These are phyloP conservation scores for Phrynocephalus vlangalii DNA, from an alignment of 2,797 vertebrate genomes.

Conservation along the genomic window DNA sequence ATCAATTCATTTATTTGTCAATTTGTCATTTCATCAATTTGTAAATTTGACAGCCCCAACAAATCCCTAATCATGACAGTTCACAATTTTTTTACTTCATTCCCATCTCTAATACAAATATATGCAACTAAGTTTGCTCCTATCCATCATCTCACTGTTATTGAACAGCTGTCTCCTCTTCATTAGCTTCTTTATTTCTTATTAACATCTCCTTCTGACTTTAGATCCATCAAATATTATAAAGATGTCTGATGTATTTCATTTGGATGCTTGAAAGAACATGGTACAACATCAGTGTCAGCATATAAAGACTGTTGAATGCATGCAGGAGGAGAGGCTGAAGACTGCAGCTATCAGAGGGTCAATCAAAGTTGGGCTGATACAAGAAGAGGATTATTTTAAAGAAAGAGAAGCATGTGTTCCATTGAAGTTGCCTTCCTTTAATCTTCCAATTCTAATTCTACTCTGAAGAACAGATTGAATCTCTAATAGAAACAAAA, in stretches of 20 bases:
- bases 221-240: slow-evolving; percentile 48
- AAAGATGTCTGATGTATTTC: slow-evolving; percentile 62
- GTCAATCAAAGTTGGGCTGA: slow-evolving; percentile 23
- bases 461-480: neutral
- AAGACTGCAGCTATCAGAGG: slow-evolving; percentile 36
- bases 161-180: neutral
- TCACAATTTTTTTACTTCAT: no score
- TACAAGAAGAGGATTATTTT: slow-evolving; percentile 31
- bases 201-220: slow-evolving; percentile 35
- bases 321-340: slow-evolving; percentile 14
- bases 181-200: neutral
- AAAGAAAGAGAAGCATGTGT: slow-evolving; percentile 4
- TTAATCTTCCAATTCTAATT: slow-evolving; percentile 8
- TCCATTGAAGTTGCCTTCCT: slow-evolving; percentile 14
- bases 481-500: neutral
- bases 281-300: slow-evolving; percentile 46
- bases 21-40: no score
- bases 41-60: no score
- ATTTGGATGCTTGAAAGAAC: slow-evolving; percentile 39
- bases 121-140: neutral
- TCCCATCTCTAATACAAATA: neutral
- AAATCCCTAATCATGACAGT: no score
- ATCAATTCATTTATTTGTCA: no score
- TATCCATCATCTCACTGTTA: neutral
- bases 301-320: slow-evolving; percentile 42